Evolutionary conservation across 2,113 vertebrate species (phyloP), one percentile per base, ranked within the genome.

Genomic region (Hemibagrus wyckioides): DNA sequence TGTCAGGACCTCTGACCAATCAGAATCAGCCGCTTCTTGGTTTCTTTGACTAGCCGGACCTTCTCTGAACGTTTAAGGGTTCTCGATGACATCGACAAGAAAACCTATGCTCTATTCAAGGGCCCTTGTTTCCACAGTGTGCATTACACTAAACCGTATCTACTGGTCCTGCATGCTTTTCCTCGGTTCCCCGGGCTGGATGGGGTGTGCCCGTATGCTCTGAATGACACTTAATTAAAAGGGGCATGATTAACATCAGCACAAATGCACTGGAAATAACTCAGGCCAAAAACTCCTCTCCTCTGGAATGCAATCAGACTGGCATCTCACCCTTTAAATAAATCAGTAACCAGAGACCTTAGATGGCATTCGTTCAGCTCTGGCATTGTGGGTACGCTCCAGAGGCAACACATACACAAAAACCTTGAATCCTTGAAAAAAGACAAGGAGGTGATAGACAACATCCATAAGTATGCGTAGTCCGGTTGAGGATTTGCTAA

Each of bases 161-260:
- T n/a, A n/a, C n/a, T 7, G 3, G 1, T 13, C 9, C 30, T 15
- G 7, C 21, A 28, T 81, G 82, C 56, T 76, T 86, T 84, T 57
- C 21, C 48, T 52, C 19, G 56, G 87, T 50, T 86, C 77, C 59
- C 48, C 82, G 79, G 73, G 56, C 67, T 71, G 77, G 61, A 85
- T 44, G 77, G 54, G 33, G 33, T 21, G 67, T 9, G 39, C 6
- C 57, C 33, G 77, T 86, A 65, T 57, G 65, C 73, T 25, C 57
- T 57, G 85, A 69, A 82, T 81, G 80, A 81, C 82, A 71, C 33
- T 80, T 85, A 90, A 86, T 71, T 84, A 88, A 84, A 81, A 33
- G 11, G 33, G 79, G 36, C 54, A 81, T 81, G 79, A 81, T 81
- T 25, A 59, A 59, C 21, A 59, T 59, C 54, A 81, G 56, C 19